Conservation (phyloP, 2,113 vertebrate species). For the Pygoscelis adeliae region DNA sequence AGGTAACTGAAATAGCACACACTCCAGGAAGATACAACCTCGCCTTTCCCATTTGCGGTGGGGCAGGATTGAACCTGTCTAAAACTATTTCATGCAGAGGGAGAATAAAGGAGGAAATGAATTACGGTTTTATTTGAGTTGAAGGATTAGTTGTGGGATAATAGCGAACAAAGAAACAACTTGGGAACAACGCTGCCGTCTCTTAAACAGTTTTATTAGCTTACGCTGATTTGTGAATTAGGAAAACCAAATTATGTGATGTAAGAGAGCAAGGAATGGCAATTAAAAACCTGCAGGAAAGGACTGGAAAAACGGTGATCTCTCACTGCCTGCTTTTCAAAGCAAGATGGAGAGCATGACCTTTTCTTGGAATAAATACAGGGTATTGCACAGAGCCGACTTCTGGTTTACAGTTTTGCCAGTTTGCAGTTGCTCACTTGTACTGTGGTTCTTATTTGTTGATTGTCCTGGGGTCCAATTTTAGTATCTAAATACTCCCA, state of each 20-base stretch:
- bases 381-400: neutral
- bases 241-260: neutral
- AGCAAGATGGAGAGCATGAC: constrained; percentile 28
- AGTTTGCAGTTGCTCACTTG: neutral
- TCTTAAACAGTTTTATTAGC: constrained; percentile 43
- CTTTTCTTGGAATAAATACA: constrained; percentile 28
- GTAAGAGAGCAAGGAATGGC: neutral
- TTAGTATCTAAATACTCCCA: neutral
- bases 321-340: constrained; percentile 26
- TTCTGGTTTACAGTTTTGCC: constrained; percentile 4
- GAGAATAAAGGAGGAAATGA: constrained; percentile 46
- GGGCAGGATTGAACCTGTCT: constrained; percentile 63
- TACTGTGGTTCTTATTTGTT: neutral
- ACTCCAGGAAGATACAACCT: constrained; percentile 11
- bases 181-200: neutral
- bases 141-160: constrained; percentile 50
- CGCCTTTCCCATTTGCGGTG: neutral
- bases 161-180: neutral
- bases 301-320: neutral
- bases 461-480: neutral
- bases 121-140: constrained; percentile 29
- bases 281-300: constrained; percentile 10
- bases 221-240: constrained; percentile 9
- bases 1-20: constrained; percentile 9
- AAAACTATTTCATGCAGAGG: neutral